Evolutionary conservation across 2,797 vertebrate species (phyloP), one percentile per base, ranked within the genome.

Genomic region (Lindbergichthys nudifrons): DNA sequence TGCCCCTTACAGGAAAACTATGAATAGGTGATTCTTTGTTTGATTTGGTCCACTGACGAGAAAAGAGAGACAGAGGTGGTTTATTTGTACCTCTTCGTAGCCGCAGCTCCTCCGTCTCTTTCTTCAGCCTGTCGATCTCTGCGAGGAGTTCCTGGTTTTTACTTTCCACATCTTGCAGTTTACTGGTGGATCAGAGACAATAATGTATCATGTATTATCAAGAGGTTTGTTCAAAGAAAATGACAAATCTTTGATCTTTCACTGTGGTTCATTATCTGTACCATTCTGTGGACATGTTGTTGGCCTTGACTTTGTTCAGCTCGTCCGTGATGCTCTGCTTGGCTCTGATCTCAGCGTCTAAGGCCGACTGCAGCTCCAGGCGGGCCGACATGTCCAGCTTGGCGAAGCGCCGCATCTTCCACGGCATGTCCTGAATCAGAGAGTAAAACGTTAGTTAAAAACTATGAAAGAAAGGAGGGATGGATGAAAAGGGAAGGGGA

Each of bases 351-450:
- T 99, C 98, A 13, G 97, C 96, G 47, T 99, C 98, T 61, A 99
- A 91, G 18, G 98, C 98, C 0, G 98, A 99, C 90, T 99, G 98
- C 42, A 99, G 94, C 87, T 99, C 98, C 87, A 99, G 81, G 70
- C 98, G 96, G 1, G 98, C 98, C 6, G 98, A 99, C 98, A 99
- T 99, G 87, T 99, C 98, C 89, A 99, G 93, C 93, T 99, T 99
- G 53, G 97, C 97, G 41, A 99, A 98, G 65, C 98, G 97, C 0
- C 98, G 95, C 97, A 99, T 98, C 93, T 99, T 99, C 98, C 98
- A 99, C 0, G 97, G 98, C 97, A 99, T 99, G 91, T 99, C 98
- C 98, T 99, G 81, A 19, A 62, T 77, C 5, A 5, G 13, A 66
- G 23, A 57, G n/a, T 15, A 10, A 14, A 23, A 32, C 46, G 15